Conservation (phyloP, 2,888 invertebrate species). For the Pristionchus entomophagus region DNA sequence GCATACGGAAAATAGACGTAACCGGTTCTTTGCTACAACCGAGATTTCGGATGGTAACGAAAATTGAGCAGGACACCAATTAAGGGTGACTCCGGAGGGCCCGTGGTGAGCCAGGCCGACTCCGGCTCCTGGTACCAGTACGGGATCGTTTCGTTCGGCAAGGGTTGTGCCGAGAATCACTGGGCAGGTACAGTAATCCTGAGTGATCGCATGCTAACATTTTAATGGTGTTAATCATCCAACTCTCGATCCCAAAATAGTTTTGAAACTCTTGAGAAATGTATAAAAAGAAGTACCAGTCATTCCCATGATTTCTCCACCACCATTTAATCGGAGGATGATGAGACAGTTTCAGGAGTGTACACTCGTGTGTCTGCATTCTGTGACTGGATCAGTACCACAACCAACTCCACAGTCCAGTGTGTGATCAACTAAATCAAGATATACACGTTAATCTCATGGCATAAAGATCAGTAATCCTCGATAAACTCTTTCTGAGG, state of each 20-base stretch:
- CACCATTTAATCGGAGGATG: too few species aligned
- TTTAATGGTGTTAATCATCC: too few species aligned
- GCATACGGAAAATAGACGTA: background rate
- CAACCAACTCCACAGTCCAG: background rate
- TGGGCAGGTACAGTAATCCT: slow-evolving; percentile 13
- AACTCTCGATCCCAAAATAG: too few species aligned
- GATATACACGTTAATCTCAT: background rate
- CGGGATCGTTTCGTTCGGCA: slow-evolving; percentile 44
- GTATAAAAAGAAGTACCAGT: background rate
- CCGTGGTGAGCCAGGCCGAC: slow-evolving; percentile 6
- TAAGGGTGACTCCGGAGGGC: slow-evolving; percentile 46
- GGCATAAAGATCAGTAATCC: background rate
- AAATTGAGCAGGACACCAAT: background rate
- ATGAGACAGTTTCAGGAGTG: slow-evolving; percentile 31
- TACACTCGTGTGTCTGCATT: slow-evolving; percentile 44
- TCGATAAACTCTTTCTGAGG: too few species aligned
- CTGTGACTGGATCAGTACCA: slow-evolving; percentile 34
- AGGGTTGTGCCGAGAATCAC: slow-evolving; percentile 45
- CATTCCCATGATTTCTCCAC: too few species aligned
- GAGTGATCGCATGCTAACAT: too few species aligned
- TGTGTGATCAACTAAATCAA: slow-evolving; percentile 76
- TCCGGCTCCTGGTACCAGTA: slow-evolving; percentile 40
- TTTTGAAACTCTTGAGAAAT: too few species aligned
- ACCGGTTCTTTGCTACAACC: background rate
- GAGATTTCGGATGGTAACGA: background rate